Base-by-base conservation (phyloP, 1,140 invertebrate genomes). In the Panagrolaimus sp. region DNA sequence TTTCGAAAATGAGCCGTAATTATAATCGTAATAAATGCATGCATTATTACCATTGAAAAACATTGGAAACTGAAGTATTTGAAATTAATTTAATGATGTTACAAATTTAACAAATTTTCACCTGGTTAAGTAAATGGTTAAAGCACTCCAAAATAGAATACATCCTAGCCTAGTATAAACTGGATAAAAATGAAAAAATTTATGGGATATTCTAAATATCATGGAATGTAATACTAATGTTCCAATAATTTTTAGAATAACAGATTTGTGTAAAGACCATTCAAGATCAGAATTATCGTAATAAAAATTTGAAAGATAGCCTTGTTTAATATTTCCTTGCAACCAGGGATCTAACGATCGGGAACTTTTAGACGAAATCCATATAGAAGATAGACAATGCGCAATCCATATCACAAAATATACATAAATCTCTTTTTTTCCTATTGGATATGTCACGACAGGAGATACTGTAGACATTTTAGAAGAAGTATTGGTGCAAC, bases 91-190 rank as follows among this genome's bases (percentile, higher is more conserved):
- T 5, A 31, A 1, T 47, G 66, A 63, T 14, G 44, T n/a, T 27
- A 46, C 25, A 70, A 1, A 62, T 23, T n/a, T n/a, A n/a, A n/a
- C n/a, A n/a, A 66, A 13, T 31, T 38, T 47, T 45, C 20, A 76
- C 27, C 42, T 73, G 9, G 74, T 73, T 25, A 73, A 44, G 66
- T 72, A 73, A 1, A 68, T 45, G n/a, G 61, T 74, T 20, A 76
- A 23, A 25, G 45, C 45, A 38, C 75, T 61, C 74, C 74, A 75
- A 57, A 75, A 64, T 9, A 53, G 9, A 20, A 75, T 67, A n/a
- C 78, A 51, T 38, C 76, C 13, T 20, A 75, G 11, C 20, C n/a
- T 13, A 16, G n/a, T 16, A 20, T 13, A 2, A 66, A 75, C 43
- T 63, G 23, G 23, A 16, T 45, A 9, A n/a, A 9, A 1, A 57